phyloP scores from a whole-genome alignment of 53 echinoderm and acorn worm species.

The Antedon mediterranea region DNA sequence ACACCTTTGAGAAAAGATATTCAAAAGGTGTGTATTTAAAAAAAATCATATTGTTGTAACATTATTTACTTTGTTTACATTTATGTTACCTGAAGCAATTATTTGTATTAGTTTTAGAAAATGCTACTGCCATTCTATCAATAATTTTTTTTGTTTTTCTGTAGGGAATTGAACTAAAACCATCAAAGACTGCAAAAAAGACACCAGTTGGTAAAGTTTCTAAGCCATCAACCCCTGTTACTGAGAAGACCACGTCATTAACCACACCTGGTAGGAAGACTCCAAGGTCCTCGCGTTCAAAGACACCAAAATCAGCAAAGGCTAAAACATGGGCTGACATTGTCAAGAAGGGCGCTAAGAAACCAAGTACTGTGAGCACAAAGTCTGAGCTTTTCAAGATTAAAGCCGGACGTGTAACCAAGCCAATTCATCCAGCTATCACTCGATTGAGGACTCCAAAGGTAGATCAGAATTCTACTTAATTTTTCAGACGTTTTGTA shows the following conservation, averaged over 20 bases:
- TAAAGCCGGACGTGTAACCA: conserved; percentile 16
- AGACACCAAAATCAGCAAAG: conserved; percentile 24
- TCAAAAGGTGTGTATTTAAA: too few relatives aligned
- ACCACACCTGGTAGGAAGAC: conserved; percentile 2
- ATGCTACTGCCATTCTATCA: too few relatives aligned
- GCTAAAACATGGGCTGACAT: conserved; percentile 81
- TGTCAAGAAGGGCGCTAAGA: conserved; percentile 42
- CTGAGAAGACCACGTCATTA: not conserved
- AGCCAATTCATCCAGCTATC: conserved; percentile 9
- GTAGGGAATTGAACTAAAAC: not conserved
- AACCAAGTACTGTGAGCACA: conserved; percentile 16
- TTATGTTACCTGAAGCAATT: too few relatives aligned
- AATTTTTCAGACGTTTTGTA: too few relatives aligned
- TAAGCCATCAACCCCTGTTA: conserved; percentile 13
- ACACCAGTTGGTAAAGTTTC: not conserved
- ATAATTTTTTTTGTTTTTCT: too few relatives aligned
- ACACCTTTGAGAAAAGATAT: not conserved
- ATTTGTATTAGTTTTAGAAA: too few relatives aligned
- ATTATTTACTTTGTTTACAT: too few relatives aligned
- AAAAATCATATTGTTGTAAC: too few relatives aligned
- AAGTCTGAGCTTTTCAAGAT: conserved; percentile 15
- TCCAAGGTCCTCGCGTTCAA: conserved; percentile 12
- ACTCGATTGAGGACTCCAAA: conserved; percentile 52
- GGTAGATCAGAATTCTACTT: conserved; percentile 40
- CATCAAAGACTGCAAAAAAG: not conserved